Evolutionary conservation across 1,140 invertebrate species (phyloP).

Genomic region (Penaeus indicus): DNA sequence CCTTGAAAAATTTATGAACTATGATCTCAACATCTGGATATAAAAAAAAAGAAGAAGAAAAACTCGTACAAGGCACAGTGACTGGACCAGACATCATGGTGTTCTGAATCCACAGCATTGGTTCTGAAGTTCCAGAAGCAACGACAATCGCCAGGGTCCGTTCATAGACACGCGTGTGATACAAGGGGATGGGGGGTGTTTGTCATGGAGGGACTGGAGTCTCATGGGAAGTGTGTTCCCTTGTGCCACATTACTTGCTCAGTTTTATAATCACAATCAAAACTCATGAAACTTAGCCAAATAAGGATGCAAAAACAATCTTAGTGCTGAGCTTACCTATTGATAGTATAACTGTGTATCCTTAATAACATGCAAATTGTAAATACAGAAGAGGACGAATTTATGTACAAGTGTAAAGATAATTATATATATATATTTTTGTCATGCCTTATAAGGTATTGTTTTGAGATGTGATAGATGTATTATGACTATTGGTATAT

Average conservation of each 20-base stretch:
- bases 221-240: constrained; percentile 17
- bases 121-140: no score
- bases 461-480: constrained; percentile 31
- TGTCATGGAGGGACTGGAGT: no score
- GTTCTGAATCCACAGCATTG: no score
- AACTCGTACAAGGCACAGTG: no score
- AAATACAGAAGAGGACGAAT: constrained; percentile 1
- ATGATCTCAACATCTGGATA: no score
- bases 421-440: constrained; percentile 32
- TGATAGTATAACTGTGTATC: constrained; percentile 13
- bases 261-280: constrained; percentile 33
- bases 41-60: no score
- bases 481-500: constrained; percentile 22
- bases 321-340: constrained; percentile 21
- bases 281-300: constrained; percentile 13
- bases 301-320: constrained; percentile 18
- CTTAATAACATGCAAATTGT: constrained; percentile 17
- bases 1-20: no score
- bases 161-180: no score
- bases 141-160: no score
- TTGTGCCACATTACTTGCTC: constrained; percentile 32
- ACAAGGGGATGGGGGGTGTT: no score
- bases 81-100: no score
- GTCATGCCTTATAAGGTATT: constrained; percentile 28
- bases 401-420: constrained; percentile 29